Evolutionary conservation across 2,113 vertebrate species (phyloP), one percentile per base, ranked within the genome.

Genomic region (Podilymbus podiceps): DNA sequence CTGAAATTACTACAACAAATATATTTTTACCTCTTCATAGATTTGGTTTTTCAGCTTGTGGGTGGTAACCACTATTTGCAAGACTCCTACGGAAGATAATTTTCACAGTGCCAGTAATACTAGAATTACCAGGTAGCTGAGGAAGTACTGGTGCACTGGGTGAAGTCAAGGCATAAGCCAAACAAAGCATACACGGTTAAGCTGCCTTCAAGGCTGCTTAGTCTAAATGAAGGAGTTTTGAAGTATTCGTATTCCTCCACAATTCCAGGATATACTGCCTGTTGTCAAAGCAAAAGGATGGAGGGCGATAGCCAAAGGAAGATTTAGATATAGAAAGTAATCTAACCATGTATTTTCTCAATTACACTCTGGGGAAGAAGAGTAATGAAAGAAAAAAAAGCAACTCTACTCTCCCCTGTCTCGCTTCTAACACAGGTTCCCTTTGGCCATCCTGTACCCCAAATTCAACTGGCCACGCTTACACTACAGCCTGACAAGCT

Each of bases 41-140:
- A 71, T 96, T 90, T 93, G 93, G 93, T 88, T 95, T 93, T 50
- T 83, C 76, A 90, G 63, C 78, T 71, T 59, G 60, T 60, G 59
- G 68, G 47, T 40, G n/a, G 33, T 49, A 76, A 72, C 86, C 56
- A 44, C 66, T 89, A n/a, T 74, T 46, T 40, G 58, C 46, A 66
- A 83, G 50, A 69, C 68, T 91, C 42, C 24, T 15, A 50, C 18
- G 24, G 38, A 63, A 91, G 63, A 3, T 68, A 82, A 82, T 79
- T 83, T 94, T 88, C 75, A 95, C 86, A 90, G 93, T 90, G 92
- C 68, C 77, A 79, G 66, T 56, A 84, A 62, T 0, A 91, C 30
- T 1, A 60, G 49, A 85, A 72, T 42, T 53, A 69, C 20, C 40
- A 90, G 18, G 20, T 30, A 81, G 35, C 38, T 56, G 30, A 90